Conservation (phyloP, 2,888 invertebrate species). For the Euclidia mi region DNA sequence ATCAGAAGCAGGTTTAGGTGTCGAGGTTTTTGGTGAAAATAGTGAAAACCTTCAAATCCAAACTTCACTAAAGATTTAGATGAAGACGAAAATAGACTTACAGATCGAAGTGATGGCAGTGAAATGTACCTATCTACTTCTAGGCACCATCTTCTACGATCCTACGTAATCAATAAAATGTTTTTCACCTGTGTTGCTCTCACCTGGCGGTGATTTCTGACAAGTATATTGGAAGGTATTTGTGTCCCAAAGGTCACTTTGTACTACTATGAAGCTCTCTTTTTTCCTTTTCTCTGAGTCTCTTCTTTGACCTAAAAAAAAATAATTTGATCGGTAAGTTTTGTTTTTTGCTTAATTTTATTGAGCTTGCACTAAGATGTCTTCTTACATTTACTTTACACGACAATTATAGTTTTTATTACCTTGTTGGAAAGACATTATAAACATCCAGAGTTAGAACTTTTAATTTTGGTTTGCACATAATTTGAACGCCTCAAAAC, state of each 20-base stretch:
- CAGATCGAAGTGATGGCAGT: slow-evolving; percentile 10
- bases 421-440: no score
- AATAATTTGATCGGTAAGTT: neutral
- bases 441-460: no score
- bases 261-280: slow-evolving; percentile 91
- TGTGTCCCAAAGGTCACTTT: slow-evolving; percentile 92
- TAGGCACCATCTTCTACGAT: slow-evolving; percentile 14
- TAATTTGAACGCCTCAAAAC: no score
- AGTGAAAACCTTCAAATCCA: neutral
- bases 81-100: slow-evolving; percentile 12
- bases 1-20: slow-evolving; percentile 1
- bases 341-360: neutral
- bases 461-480: no score
- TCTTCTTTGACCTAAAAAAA: slow-evolving; percentile 80
- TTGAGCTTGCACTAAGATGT: no score
- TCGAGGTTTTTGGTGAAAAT: no score
- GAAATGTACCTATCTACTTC: slow-evolving; percentile 8
- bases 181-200: slow-evolving; percentile 52
- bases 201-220: slow-evolving; percentile 81
- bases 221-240: slow-evolving; percentile 90
- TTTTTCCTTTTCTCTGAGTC: slow-evolving; percentile 88
- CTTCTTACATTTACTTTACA: no score
- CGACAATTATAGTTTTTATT: no score
- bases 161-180: slow-evolving; percentile 14
- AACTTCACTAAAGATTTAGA: neutral